Evolutionary conservation across 2,113 vertebrate genomes (phyloP).

Genomic region (Narcine bancroftii): DNA sequence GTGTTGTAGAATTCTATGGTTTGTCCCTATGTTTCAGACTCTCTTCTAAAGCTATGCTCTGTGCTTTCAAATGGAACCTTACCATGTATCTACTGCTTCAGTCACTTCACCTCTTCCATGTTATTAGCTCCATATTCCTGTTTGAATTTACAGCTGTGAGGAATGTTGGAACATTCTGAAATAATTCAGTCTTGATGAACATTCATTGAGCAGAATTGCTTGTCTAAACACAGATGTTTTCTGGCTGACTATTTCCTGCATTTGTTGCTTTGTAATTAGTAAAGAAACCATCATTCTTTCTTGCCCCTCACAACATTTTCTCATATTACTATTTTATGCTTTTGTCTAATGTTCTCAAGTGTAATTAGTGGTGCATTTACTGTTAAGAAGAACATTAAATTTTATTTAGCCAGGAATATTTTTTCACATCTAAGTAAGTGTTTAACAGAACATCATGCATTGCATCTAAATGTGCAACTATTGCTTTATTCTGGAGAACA

Average conservation of each 20-base stretch:
- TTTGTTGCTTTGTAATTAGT: background rate
- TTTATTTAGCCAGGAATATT: slow-evolving; percentile 1
- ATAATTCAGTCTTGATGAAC: background rate
- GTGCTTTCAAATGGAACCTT: background rate
- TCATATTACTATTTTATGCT: background rate
- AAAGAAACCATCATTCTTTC: background rate
- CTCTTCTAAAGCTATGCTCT: background rate
- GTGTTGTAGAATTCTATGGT: too few relatives aligned
- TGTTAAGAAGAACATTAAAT: background rate
- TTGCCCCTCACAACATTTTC: background rate
- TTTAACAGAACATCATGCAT: background rate
- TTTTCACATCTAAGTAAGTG: background rate
- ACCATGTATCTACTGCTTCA: background rate
- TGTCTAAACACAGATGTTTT: background rate
- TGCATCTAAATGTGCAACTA: background rate
- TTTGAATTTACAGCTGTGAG: background rate
- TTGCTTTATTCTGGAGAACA: background rate
- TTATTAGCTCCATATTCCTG: background rate
- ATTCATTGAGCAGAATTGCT: background rate
- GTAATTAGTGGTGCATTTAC: background rate
- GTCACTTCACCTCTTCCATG: background rate
- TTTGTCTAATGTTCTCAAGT: background rate
- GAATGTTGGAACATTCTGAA: too few relatives aligned
- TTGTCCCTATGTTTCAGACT: background rate
- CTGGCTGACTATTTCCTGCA: background rate